Base-by-base conservation (phyloP, 2,888 invertebrate species). In the Ennomos erosarius region DNA sequence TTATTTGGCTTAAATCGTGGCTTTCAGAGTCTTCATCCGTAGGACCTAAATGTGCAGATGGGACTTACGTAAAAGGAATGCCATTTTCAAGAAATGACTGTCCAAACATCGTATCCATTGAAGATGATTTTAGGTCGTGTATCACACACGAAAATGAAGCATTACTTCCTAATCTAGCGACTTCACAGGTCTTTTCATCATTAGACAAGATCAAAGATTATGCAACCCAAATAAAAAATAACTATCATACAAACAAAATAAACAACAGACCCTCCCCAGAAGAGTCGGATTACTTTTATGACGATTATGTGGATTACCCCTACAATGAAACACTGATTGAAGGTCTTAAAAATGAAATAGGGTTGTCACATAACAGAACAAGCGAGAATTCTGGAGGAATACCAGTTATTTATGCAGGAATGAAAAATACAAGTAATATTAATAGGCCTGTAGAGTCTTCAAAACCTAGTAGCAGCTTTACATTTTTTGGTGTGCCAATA, bases 1-100 rank as follows among this genome's bases (percentile, higher is more conserved):
- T 97, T 82, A 93, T 96, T 53, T 98, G 98, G 98, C 86, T 98
- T 1, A 94, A 96, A 70, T 95, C 95, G 3, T 97, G 97, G 97
- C 85, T 97, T 33, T 94, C 95, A 63, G 96, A 97, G 81, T 94
- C 95, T 0, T 94, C 95, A 26, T 93, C 95, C 3, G 93, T 95
- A 8, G 97, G 97, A 3, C 97, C 97, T 6, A 94, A 94, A 75
- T 97, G 97, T 79, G 93, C 94, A 33, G 97, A 97, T 75, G 97
- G 97, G 0, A 95, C 95, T 12, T 92, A 96, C 10, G 92, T 97
- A n/a, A 94, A 95, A 69, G 95, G 95, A 66, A 93, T 96, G 75
- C 94, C 96, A 45, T 93, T 97, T 62, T 95, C 95, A 10, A 93
- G 95, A 59, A 93, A 93, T 54, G 95, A 96, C 51, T 97, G 97